Evolutionary conservation across 2,797 vertebrate species (phyloP).

Genomic region (Apogon hyalosoma): DNA sequence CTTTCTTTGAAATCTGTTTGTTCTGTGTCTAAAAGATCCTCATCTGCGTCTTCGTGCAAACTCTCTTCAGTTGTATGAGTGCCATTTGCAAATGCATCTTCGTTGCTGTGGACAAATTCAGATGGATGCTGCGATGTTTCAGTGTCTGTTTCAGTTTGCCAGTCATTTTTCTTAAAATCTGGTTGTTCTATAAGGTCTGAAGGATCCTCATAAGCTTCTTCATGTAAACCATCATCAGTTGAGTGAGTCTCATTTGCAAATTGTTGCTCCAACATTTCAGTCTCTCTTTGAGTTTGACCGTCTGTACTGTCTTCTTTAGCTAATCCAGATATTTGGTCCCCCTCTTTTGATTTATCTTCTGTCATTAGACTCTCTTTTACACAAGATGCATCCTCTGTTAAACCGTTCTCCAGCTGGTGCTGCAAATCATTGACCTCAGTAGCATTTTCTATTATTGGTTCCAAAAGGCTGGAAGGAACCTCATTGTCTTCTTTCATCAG

Average conservation of each 20-base stretch:
- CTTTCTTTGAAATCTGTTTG: neutral
- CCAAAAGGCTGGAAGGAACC: conserved; percentile 11
- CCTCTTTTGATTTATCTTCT: conserved; percentile 20
- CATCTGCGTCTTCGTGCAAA: neutral
- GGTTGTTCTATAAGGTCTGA: no score
- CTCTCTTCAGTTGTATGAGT: neutral
- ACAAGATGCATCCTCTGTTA: conserved; percentile 15
- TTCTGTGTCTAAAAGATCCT: no score
- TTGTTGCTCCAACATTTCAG: conserved; percentile 5
- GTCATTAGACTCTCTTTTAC: conserved; percentile 18
- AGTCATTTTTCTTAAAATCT: neutral
- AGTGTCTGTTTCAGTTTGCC: neutral
- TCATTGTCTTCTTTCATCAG: conserved; percentile 15
- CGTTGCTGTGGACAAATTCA: no score
- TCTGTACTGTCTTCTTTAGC: conserved; percentile 16
- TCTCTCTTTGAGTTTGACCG: conserved; percentile 25
- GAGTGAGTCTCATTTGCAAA: neutral
- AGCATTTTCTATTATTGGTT: conserved; percentile 23
- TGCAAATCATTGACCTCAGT: conserved; percentile 9
- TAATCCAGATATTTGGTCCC: conserved; percentile 1
- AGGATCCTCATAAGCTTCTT: neutral
- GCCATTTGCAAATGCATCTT: neutral
- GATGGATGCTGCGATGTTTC: neutral
- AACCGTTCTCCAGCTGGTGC: neutral
- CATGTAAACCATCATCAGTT: no score